Percentiles rank a stretch among this genome's conserved stretches.
Evolutionary conservation across 2,797 vertebrate species (phyloP).

Genomic region (Phalloptychus januarius): DNA sequence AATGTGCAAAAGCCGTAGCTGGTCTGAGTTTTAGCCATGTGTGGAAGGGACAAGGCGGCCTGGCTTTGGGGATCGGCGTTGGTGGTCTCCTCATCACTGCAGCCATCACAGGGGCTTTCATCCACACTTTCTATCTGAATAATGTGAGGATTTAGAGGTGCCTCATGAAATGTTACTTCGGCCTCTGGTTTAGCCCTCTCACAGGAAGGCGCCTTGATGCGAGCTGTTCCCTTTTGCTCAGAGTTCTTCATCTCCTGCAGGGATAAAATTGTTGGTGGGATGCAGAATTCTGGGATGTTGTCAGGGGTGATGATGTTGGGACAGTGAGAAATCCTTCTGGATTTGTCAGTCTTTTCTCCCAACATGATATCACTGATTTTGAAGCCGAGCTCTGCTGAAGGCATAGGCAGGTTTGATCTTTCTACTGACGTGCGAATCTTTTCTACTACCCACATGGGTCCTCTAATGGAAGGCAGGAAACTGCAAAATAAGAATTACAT

Average conservation of each 20-base stretch:
- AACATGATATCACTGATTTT: constrained; percentile 81
- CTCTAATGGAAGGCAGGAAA: constrained; percentile 31
- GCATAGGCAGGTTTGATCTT: constrained; percentile 74
- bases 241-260: constrained; percentile 65
- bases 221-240: constrained; percentile 57
- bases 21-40: constrained; percentile 84
- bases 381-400: constrained; percentile 75
- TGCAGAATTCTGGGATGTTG: constrained; percentile 94
- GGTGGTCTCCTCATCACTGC: constrained; percentile 84
- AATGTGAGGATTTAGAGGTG: constrained; percentile 74
- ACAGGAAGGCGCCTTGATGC: constrained; percentile 48
- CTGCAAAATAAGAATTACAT: constrained; percentile 40
- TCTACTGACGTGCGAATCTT: constrained; percentile 82
- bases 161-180: constrained; percentile 49
- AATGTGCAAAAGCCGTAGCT: constrained; percentile 95
- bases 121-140: constrained; percentile 91
- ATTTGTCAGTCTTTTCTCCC: constrained; percentile 76
- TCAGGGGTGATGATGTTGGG: constrained; percentile 93
- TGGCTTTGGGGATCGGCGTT: constrained; percentile 88
- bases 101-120: constrained; percentile 74
- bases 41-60: constrained; percentile 84
- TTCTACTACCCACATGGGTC: constrained; percentile 82
- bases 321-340: constrained; percentile 77
- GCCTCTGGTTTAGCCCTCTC: constrained; percentile 57
- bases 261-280: constrained; percentile 85